Base-by-base conservation (phyloP, 2,113 vertebrate species). In the Cottus gobio region DNA sequence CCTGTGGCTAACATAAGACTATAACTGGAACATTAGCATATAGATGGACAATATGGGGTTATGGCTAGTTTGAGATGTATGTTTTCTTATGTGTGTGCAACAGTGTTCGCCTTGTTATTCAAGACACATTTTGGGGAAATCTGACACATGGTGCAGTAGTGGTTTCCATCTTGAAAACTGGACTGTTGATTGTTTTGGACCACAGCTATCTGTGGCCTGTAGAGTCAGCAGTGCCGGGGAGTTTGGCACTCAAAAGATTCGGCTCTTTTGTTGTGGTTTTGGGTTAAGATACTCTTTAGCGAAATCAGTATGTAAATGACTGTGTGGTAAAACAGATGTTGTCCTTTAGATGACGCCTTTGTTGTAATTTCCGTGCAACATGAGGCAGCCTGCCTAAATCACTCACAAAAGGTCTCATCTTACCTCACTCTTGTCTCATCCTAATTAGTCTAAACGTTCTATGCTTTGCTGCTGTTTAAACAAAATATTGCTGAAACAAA, bases 251-350 rank as follows among this genome's bases (percentile, higher is more conserved):
- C 5, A 26, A 64, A 37, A 22, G 3, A 64, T 6, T 20, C 15
- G 13, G 11, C n/a, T 7, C 18, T 62, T 73, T 18, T 11, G 20
- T 18, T 37, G 31, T 48, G 7, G 12, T 61, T 48, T 58, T 52
- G 11, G 24, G 18, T 31, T 3, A 62, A 26, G 24, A 31, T 24
- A 44, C 8, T 12, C 61, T 66, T 42, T 16, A 5, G 13, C 44
- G 16, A 48, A 46, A 50, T 48, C 56, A 57, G 26, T 10, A 70
- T 69, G 62, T 28, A 56, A 67, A 61, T 77, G 26, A 54, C 15
- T 22, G 1, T 39, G 30, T 39, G 57, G 70, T 71, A 24, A 65
- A 75, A 28, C 64, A 84, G 63, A 56, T 74, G 73, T 22, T 50
- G 46, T 57, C 46, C 61, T 71, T 73, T 28, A 9, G 9, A 62